phyloP scores from a whole-genome alignment of 23 tunicate genomes.

The Trididemnum clinides region DNA sequence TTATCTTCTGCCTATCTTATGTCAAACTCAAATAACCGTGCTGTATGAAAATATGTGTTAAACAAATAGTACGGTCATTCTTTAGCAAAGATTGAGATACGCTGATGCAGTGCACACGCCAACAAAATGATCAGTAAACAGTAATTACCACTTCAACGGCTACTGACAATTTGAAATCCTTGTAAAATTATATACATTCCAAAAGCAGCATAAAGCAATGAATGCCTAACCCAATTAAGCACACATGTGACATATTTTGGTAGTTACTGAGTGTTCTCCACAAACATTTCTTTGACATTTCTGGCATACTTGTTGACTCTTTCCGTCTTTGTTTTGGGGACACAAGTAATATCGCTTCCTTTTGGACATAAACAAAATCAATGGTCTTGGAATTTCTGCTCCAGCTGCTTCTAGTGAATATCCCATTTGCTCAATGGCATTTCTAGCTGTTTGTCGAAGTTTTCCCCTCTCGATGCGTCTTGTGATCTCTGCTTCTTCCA shows the following conservation, averaged over 20 bases:
- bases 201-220: neutral
- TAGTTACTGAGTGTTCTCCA: constrained; percentile 1
- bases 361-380: neutral
- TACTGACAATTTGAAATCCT: neutral
- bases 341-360: constrained; percentile 19
- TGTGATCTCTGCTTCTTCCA: constrained; percentile 9
- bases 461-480: constrained; percentile 3
- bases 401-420: neutral
- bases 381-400: neutral
- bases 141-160: neutral
- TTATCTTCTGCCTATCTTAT: too few relatives aligned
- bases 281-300: constrained; percentile 8
- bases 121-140: too few relatives aligned
- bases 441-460: constrained; percentile 6
- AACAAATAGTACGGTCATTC: too few relatives aligned
- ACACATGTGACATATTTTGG: constrained; percentile 20
- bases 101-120: too few relatives aligned
- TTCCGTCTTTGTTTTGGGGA: neutral
- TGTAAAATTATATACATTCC: neutral
- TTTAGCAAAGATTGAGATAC: too few relatives aligned
- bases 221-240: neutral
- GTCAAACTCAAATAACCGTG: too few relatives aligned
- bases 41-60: too few relatives aligned
- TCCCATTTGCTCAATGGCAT: constrained; percentile 1
- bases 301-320: constrained; percentile 4